Conservation (phyloP, 2,888 invertebrate genomes). For the Himalopsyche anomala region DNA sequence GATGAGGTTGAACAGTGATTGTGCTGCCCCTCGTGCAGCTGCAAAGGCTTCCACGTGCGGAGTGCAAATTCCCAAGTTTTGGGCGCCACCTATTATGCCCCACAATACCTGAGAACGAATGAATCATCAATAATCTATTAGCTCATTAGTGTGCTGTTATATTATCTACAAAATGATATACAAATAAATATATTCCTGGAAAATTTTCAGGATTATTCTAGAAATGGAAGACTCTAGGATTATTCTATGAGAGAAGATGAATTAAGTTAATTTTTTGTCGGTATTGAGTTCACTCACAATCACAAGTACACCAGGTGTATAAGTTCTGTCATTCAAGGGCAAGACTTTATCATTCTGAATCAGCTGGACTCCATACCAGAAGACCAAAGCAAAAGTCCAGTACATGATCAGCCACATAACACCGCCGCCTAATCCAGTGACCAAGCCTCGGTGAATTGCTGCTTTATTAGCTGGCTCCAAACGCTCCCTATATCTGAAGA, state of each 20-base stretch:
- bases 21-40: slow-evolving; percentile 84
- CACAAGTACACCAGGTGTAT: slow-evolving; percentile 82
- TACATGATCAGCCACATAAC: slow-evolving; percentile 87
- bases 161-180: no score
- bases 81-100: slow-evolving; percentile 85
- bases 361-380: slow-evolving; percentile 86
- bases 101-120: slow-evolving; percentile 79
- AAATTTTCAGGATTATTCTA: no score
- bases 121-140: background rate
- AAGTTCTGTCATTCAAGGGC: slow-evolving; percentile 77
- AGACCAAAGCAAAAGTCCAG: slow-evolving; percentile 83
- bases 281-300: slow-evolving; percentile 76
- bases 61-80: slow-evolving; percentile 86
- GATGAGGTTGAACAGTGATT: slow-evolving; percentile 82
- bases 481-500: slow-evolving; percentile 75
- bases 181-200: no score
- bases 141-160: no score
- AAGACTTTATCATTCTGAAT: slow-evolving; percentile 80
- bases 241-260: no score
- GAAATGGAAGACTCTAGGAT: no score
- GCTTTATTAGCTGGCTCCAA: slow-evolving; percentile 80
- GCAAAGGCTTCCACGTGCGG: slow-evolving; percentile 87
- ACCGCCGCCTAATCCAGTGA: slow-evolving; percentile 83
- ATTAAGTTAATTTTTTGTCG: no score
- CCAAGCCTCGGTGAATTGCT: slow-evolving; percentile 81